Evolutionary conservation across 2,797 vertebrate species (phyloP), one percentile per base, ranked within the genome.

Genomic region (Bradypodion pumilum): DNA sequence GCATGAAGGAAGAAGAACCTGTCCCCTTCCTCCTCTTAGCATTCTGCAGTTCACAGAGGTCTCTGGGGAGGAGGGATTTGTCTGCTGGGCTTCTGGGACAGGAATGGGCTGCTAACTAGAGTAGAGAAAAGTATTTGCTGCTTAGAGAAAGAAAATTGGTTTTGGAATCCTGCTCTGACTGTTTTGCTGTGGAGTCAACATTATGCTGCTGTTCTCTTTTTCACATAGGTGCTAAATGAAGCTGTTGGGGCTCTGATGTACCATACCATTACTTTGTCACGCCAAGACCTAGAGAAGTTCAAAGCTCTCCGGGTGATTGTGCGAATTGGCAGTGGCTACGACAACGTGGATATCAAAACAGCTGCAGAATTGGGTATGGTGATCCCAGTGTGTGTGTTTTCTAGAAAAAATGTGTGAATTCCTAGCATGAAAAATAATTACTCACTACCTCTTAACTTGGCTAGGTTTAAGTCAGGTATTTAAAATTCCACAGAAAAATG

Each of bases 251-350:
- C 97, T 65, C 95, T 98, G 89, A 96, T 98, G 93, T 98, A 98
- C 94, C 97, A 98, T 95, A 98, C 97, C 91, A 98, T 98, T 90
- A 97, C 97, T 46, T 95, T 98, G 83, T 97, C 97, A 89, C 96
- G 97, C 91, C 97, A 98, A 83, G 97, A 98, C 94, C 94, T 98
- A 94, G 97, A 98, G 95, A 98, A 98, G 89, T 98, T 98, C 91
- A 97, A 98, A 96, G 97, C 97, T 82, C 96, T 98, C 72, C 96
- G 97, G 65, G 96, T 98, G 86, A 98, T 98, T 80, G 97, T 98
- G 88, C 94, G 97, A 92, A 98, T 98, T 65, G 97, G 97, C 89
- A 97, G 97, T 9, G 97, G 97, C 86, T 97, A 97, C 78, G 97
- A 98, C 94, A 98, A 98, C 32, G 97, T 98, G 77, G 97, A 98